phyloP scores from a whole-genome alignment of 2,888 invertebrate species.

The Sipha maydis region DNA sequence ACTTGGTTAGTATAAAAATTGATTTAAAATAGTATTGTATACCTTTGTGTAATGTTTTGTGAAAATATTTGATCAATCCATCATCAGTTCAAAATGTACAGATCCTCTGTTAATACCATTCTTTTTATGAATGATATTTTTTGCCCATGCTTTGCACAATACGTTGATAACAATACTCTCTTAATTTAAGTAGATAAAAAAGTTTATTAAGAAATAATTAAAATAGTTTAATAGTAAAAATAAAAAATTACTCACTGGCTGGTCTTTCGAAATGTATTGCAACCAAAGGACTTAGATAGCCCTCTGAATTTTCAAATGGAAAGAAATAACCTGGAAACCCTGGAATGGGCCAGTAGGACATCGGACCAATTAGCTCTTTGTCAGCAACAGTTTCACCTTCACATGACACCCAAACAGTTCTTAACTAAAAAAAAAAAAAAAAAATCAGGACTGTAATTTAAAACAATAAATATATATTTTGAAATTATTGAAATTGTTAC shows the following conservation, averaged over 20 bases:
- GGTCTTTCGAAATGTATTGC: slow-evolving; percentile 87
- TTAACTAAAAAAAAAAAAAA: slow-evolving; percentile 66
- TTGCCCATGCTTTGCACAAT: slow-evolving; percentile 90
- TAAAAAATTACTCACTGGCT: slow-evolving; percentile 75
- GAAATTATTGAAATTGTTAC: no score
- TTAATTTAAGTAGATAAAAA: slow-evolving; percentile 65
- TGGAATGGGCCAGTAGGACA: slow-evolving; percentile 81
- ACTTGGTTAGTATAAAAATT: neutral
- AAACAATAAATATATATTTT: no score
- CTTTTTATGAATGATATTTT: slow-evolving; percentile 80
- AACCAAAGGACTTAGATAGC: slow-evolving; percentile 88
- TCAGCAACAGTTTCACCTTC: slow-evolving; percentile 94
- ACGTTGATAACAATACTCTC: slow-evolving; percentile 76
- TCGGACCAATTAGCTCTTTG: slow-evolving; percentile 87
- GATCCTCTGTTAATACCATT: slow-evolving; percentile 75
- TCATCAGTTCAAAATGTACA: slow-evolving; percentile 75
- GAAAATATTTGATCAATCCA: slow-evolving; percentile 68
- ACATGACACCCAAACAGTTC: slow-evolving; percentile 92
- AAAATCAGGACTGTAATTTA: no score
- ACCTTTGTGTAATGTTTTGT: neutral
- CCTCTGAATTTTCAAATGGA: slow-evolving; percentile 86
- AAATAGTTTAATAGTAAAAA: neutral
- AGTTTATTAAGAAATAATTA: neutral
- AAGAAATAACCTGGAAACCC: slow-evolving; percentile 92
- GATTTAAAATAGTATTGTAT: neutral